Evolutionary conservation across 2,113 vertebrate species (phyloP).

Genomic region (Phaetusa simplex): DNA sequence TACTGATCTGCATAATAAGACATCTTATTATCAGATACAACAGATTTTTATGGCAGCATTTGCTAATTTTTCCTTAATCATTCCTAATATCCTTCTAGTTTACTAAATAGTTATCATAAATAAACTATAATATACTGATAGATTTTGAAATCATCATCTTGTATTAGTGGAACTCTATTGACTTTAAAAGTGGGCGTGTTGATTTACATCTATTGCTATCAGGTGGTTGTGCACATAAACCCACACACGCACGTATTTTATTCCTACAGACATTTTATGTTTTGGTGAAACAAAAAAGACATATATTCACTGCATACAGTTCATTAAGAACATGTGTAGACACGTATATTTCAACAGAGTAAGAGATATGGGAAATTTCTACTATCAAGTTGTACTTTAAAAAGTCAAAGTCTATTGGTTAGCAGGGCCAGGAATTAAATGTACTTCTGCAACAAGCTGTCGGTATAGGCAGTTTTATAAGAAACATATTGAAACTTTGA

Average conservation of each 20-base stretch:
- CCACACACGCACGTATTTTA: not conserved
- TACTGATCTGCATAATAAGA: not conserved
- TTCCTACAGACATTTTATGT: not conserved
- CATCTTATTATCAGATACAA: not conserved
- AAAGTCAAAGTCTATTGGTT: not conserved
- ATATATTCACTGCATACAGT: not conserved
- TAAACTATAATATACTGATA: not conserved
- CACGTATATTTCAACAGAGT: not conserved
- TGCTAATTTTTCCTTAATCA: not conserved
- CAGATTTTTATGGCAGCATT: not conserved
- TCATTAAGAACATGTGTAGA: not conserved
- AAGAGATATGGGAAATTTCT: not conserved
- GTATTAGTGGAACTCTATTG: not conserved
- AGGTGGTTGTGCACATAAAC: not conserved
- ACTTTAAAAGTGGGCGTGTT: not conserved
- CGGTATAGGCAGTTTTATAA: slow-evolving; percentile 12
- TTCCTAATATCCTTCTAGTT: not conserved
- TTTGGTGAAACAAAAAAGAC: not conserved
- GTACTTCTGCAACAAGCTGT: slow-evolving; percentile 15
- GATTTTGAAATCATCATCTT: not conserved
- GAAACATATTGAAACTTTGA: slow-evolving; percentile 29
- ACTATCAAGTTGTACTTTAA: not conserved
- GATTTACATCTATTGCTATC: not conserved
- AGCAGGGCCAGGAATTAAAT: not conserved
- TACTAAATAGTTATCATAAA: not conserved